Conservation (phyloP, 2,888 invertebrate species). For the Polyommatus icarus region DNA sequence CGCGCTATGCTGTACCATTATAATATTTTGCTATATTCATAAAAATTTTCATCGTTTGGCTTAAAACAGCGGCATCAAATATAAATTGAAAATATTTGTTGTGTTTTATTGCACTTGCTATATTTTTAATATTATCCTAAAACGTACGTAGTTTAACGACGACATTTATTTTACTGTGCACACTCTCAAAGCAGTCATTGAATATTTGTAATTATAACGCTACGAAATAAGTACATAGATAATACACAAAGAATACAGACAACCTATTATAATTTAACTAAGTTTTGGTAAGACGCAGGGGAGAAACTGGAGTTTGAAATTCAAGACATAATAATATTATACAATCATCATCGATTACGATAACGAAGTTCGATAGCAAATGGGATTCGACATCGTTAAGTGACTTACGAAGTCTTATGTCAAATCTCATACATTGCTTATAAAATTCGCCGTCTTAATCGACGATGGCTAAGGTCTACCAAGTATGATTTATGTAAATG, state of each 20-base stretch:
- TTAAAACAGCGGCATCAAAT: neutral
- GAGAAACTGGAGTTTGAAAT: neutral
- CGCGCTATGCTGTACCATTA: neutral
- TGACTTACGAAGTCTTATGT: too few relatives aligned
- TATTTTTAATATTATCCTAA: constrained; percentile 22
- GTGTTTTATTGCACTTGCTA: constrained; percentile 22
- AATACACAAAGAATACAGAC: constrained; percentile 24
- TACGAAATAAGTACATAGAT: constrained; percentile 1
- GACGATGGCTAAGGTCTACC: neutral
- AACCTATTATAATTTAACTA: neutral
- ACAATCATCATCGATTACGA: too few relatives aligned
- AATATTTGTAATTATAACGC: constrained; percentile 15
- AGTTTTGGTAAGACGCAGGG: neutral
- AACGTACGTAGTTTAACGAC: constrained; percentile 16
- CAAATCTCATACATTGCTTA: too few relatives aligned
- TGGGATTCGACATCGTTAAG: neutral
- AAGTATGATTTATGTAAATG: neutral
- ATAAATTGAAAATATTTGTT: neutral
- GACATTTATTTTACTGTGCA: constrained; percentile 23
- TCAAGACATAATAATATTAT: neutral
- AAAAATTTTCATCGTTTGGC: neutral
- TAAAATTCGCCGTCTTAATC: neutral
- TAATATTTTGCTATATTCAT: neutral
- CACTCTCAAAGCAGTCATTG: constrained; percentile 26
- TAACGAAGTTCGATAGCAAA: neutral